Evolutionary conservation across 2,797 vertebrate genomes (phyloP), one percentile per base, ranked within the genome.

Genomic region (Ptychadena robeensis): DNA sequence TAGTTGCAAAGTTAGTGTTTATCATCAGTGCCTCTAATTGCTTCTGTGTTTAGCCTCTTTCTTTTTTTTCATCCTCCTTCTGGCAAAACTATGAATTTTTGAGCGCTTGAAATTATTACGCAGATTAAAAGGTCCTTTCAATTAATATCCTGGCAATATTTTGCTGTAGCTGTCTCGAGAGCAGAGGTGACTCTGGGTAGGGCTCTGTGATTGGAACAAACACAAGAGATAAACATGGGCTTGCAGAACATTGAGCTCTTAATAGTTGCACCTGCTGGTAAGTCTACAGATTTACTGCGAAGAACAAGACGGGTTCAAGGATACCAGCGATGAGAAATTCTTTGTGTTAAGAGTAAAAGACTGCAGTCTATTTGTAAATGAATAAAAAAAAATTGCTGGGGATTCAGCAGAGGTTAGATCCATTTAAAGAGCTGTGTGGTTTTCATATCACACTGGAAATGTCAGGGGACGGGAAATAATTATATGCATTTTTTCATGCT

Each of bases 271-370:
- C 92, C 92, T 94, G 93, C 91, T 91, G 87, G 86, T 87, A 87
- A 86, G 89, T 61, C 66, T 82, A 37, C 88, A 96, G 94, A 96
- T 96, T 97, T 95, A 95, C 92, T 91, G 91, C 90, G 88, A 79
- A 75, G 89, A 90, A 86, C 82, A 89, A 91, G 90, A 90, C 91
- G 90, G 90, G 93, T 95, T 97, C 96, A 97, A 96, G 95, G 95
- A 92, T 92, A 94, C 89, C 87, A 80, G 86, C 91, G 93, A 96
- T 95, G 92, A 96, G 91, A 95, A 95, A 96, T 95, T 92, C 89
- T 93, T 93, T 89, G 89, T 92, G 91, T 91, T 90, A 89, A 91
- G 88, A 90, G 83, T 87, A 90, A 93, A 95, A 92, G 88, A 87
- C 90, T 92, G 80, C 81, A 57, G 73, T 79, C 68, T 63, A 75